Evolutionary conservation across 1,140 invertebrate genomes (phyloP).

Genomic region (Cepaea nemoralis): DNA sequence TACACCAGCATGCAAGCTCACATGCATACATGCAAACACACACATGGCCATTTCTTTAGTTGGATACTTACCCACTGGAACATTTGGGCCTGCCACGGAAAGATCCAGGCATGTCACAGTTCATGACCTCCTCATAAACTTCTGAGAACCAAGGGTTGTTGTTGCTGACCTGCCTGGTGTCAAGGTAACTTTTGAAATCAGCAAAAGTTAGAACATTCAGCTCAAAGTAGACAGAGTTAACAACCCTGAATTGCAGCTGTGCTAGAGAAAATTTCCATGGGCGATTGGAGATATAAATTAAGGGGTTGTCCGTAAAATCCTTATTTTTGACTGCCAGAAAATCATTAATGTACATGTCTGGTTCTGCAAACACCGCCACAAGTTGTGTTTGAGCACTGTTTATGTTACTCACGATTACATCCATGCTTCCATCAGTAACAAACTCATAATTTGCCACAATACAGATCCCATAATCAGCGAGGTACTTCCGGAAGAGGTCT

Average conservation of each 20-base stretch:
- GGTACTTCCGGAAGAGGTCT: conserved; percentile 51
- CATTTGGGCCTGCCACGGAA: not conserved
- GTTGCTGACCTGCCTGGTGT: not conserved
- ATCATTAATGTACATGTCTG: conserved; percentile 55
- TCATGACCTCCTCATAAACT: conserved; percentile 56
- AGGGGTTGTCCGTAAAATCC: conserved; percentile 23
- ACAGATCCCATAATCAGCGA: conserved; percentile 55
- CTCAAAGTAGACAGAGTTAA: conserved; percentile 47
- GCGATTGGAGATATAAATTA: conserved; percentile 61
- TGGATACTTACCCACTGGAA: not conserved
- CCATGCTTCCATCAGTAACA: conserved; percentile 59
- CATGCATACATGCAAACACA: too few relatives aligned
- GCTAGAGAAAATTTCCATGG: conserved; percentile 40
- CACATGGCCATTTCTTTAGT: not conserved
- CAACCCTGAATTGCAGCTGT: not conserved
- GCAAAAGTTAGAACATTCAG: conserved; percentile 33
- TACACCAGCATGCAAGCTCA: too few relatives aligned
- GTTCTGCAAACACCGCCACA: conserved; percentile 65
- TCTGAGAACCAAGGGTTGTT: conserved; percentile 65
- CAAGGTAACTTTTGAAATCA: conserved; percentile 46
- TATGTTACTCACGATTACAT: conserved; percentile 56
- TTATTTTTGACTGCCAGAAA: conserved; percentile 59
- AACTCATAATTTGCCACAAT: conserved; percentile 65
- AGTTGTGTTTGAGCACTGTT: conserved; percentile 55
- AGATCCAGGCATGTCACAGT: conserved; percentile 51